A percentile compares a stretch with the other conserved stretches of the same genome.
Evolutionary conservation across 2,113 vertebrate genomes (phyloP).

Genomic region (Petaurus breviceps): DNA sequence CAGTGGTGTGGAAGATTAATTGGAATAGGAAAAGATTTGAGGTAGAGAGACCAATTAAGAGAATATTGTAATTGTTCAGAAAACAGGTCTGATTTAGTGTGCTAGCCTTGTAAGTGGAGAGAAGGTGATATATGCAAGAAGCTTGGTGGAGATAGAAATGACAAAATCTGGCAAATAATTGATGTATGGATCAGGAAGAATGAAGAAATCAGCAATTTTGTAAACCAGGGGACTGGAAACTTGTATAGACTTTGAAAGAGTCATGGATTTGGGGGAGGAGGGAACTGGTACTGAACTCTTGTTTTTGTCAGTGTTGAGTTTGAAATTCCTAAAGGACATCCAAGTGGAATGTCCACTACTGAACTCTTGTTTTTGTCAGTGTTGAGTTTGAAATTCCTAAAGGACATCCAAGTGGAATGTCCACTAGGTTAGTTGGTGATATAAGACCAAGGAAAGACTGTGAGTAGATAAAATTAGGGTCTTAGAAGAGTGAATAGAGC

Average conservation of each 20-base stretch:
- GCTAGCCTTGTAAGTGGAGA: neutral
- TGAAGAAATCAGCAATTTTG: neutral
- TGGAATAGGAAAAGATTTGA: neutral
- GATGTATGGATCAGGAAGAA: neutral
- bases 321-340: neutral
- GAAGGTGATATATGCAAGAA: neutral
- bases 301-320: neutral
- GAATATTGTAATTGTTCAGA: neutral
- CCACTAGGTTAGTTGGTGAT: neutral
- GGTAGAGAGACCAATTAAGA: neutral
- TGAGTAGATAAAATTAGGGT: neutral
- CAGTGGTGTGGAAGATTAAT: neutral
- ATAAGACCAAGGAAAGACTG: neutral
- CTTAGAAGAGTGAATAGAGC: constrained; percentile 44
- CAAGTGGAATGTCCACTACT: neutral
- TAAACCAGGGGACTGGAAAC: neutral
- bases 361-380: neutral
- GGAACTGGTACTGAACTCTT: neutral
- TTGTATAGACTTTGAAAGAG: neutral
- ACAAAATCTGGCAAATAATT: neutral
- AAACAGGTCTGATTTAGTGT: neutral
- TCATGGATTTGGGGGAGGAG: too few relatives aligned
- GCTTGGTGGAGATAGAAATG: neutral
- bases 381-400: neutral
- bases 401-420: neutral